Evolutionary conservation across 2,797 vertebrate genomes (phyloP), one percentile per base, ranked within the genome.

Genomic region (Platyrinchus mystaceus): DNA sequence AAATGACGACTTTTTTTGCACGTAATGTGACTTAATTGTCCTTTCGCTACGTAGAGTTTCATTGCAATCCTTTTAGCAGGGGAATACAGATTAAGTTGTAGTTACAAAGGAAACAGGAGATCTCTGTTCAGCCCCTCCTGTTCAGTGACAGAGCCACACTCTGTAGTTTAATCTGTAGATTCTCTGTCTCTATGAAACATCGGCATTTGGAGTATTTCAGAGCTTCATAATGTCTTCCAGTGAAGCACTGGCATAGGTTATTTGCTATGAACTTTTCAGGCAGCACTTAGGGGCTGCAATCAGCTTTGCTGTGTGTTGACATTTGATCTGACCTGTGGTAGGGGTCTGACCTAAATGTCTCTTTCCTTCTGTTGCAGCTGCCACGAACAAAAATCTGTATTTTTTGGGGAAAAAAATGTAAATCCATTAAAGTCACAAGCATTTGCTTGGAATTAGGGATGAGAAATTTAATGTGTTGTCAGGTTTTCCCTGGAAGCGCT

Each of bases 1-100:
- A 93, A 95, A 93, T 97, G 64, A 34, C 27, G 68, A 87, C 64
- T 83, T 89, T 52, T 49, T 83, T 81, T 80, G 23, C 39, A 37
- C 11, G 20, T 82, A 39, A 87, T 3, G 4, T 85, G 94, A 66
- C 59, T 79, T 93, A 93, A 86, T 93, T 90, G 63, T 41, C 46
- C 69, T 93, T 92, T 89, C 59, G 34, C 87, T 94, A 55, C 56
- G 52, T 39, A 28, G 70, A 36, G 11, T 59, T 82, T 71, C 82
- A 78, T 60, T 93, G 70, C 67, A 32, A 6, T 32, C 91, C 53
- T 90, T 68, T 66, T 79, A 64, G 63, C 44, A 60, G 77, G 56
- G 56, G 59, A 60, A 91, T 86, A 46, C 26, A 73, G 80, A 79
- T 88, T 67, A 90, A 70, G 62, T 46, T 50, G 46, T 76, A 64